Conservation (phyloP, 1,140 invertebrate species). For the Drosophila kanapiae region DNA sequence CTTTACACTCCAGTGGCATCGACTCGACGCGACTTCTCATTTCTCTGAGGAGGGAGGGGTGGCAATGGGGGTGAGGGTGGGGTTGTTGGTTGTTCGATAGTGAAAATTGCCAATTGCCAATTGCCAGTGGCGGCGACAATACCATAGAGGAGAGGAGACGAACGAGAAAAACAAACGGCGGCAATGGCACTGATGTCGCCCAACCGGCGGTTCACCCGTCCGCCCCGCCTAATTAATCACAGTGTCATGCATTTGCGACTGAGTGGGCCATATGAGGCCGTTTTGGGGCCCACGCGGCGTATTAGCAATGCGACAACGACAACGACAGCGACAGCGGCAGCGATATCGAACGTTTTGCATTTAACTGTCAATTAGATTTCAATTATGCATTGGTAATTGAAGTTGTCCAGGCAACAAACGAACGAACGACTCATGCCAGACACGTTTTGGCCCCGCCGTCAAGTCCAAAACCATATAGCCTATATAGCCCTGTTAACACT, state of each 20-base stretch:
- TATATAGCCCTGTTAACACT: slow-evolving; percentile 58
- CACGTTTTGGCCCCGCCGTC: slow-evolving; percentile 64
- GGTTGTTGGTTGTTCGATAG: too few relatives aligned
- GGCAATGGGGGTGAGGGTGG: background rate
- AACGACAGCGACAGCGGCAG: slow-evolving; percentile 22
- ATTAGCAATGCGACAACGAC: slow-evolving; percentile 67
- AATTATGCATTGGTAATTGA: slow-evolving; percentile 79
- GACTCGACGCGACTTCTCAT: slow-evolving; percentile 13
- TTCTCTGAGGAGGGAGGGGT: background rate
- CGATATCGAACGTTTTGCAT: slow-evolving; percentile 58
- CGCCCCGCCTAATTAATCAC: slow-evolving; percentile 72
- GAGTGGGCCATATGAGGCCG: slow-evolving; percentile 56
- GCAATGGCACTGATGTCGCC: slow-evolving; percentile 39
- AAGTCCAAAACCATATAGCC: slow-evolving; percentile 53
- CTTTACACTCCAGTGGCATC: slow-evolving; percentile 57
- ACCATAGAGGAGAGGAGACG: slow-evolving; percentile 10
- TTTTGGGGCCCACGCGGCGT: slow-evolving; percentile 66
- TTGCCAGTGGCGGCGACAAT: slow-evolving; percentile 34
- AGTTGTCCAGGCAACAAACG: slow-evolving; percentile 55
- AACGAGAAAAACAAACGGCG: slow-evolving; percentile 21
- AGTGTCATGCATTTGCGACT: slow-evolving; percentile 71
- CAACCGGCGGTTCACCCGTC: slow-evolving; percentile 24
- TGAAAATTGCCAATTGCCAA: slow-evolving; percentile 53
- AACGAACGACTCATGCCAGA: slow-evolving; percentile 60
- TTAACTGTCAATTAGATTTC: slow-evolving; percentile 84